Percentiles rank a stretch among this genome's conserved stretches.
Conservation (phyloP, 2,797 vertebrate genomes). For the Brachyrhaphis roseni region DNA sequence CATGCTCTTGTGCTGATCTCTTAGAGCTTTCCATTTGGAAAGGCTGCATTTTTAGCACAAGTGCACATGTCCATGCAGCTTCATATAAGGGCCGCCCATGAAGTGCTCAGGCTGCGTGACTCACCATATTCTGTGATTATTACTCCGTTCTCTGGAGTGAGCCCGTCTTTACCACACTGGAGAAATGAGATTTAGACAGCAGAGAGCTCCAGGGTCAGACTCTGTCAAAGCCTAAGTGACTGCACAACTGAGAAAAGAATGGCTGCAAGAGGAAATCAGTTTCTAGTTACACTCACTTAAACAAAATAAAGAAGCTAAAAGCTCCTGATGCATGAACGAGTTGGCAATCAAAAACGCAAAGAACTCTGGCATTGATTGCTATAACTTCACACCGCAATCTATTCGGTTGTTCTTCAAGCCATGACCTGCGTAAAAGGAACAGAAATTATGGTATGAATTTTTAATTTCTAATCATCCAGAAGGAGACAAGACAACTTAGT, state of each 20-base stretch:
- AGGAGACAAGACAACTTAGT: constrained; percentile 58
- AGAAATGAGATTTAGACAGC: constrained; percentile 65
- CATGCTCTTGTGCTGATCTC: not conserved
- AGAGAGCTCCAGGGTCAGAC: constrained; percentile 54
- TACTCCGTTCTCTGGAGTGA: constrained; percentile 40
- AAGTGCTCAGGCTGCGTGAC: constrained; percentile 32
- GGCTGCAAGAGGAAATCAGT: constrained; percentile 12
- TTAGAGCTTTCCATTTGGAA: constrained; percentile 5
- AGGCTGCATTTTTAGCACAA: constrained; percentile 3
- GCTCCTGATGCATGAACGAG: constrained; percentile 13
- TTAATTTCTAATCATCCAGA: constrained; percentile 52
- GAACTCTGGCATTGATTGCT: constrained; percentile 22
- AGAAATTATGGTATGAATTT: constrained; percentile 32
- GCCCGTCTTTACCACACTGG: constrained; percentile 17
- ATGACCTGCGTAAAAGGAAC: not conserved
- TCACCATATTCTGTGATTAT: constrained; percentile 39
- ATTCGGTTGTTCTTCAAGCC: constrained; percentile 28
- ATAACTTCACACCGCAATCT: constrained; percentile 15
- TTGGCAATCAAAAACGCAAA: not conserved
- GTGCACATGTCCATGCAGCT: constrained; percentile 24
- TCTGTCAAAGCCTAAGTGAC: constrained; percentile 38
- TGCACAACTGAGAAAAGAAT: not conserved
- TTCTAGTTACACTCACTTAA: constrained; percentile 13
- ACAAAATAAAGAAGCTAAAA: constrained; percentile 4
- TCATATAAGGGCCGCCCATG: constrained; percentile 28